Percentiles rank a stretch among this genome's conserved stretches.
phyloP scores from a whole-genome alignment of 2,797 vertebrate species.

The Pangasius djambal region DNA sequence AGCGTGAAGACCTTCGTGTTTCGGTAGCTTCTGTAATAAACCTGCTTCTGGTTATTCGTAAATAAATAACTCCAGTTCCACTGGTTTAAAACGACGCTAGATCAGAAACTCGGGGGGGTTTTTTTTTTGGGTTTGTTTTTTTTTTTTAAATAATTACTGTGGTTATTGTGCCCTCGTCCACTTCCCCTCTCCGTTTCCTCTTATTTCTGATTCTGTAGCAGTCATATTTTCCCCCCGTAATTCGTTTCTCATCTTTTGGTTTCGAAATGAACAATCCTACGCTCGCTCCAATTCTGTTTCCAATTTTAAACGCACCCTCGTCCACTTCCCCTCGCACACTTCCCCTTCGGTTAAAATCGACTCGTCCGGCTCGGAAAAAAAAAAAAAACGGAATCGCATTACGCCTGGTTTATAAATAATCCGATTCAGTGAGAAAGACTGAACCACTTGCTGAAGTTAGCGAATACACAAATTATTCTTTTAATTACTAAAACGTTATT shows the following conservation, averaged over 20 bases:
- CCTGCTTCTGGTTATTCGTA: background rate
- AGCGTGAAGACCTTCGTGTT: background rate
- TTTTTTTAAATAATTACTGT: background rate
- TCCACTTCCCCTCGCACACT: background rate
- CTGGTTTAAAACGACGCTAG: background rate
- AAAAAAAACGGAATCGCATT: background rate
- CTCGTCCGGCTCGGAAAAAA: too few species aligned
- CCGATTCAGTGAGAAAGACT: background rate
- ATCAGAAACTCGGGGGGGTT: background rate
- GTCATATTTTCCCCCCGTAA: background rate
- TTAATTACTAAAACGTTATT: too few species aligned
- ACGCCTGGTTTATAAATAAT: background rate
- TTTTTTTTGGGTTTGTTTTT: background rate
- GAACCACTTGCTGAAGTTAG: background rate
- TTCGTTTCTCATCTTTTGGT: background rate
- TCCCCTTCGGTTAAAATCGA: background rate
- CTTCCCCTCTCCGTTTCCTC: constrained; percentile 13
- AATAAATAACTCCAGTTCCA: background rate
- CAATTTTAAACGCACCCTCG: background rate
- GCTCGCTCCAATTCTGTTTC: background rate
- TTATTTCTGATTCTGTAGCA: background rate
- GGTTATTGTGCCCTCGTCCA: background rate
- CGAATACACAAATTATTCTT: too few species aligned
- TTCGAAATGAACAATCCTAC: background rate
- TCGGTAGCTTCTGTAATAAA: background rate